A percentile compares a stretch with the other conserved stretches of the same genome.
Evolutionary conservation across 2,797 vertebrate species (phyloP).

Genomic region (Diplodus sargus): DNA sequence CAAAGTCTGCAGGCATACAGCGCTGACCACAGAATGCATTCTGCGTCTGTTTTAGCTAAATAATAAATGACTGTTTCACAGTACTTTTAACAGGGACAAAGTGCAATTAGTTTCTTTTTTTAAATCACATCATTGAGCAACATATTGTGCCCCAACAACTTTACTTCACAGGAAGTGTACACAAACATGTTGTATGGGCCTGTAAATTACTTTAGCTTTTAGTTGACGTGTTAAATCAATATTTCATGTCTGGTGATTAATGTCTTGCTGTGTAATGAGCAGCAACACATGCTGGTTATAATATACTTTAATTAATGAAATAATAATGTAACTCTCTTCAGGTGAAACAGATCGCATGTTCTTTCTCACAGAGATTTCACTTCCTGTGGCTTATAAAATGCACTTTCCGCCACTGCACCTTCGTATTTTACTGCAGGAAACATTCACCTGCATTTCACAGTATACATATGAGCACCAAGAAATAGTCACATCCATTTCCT

Average conservation of each 20-base stretch:
- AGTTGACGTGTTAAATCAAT: conserved; percentile 51
- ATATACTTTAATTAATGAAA: conserved; percentile 1
- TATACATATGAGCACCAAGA: conserved; percentile 24
- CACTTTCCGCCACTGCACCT: background rate
- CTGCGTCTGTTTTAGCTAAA: background rate
- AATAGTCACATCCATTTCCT: conserved; percentile 57
- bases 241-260: conserved; percentile 58
- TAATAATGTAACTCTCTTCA: conserved; percentile 18
- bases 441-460: too few relatives aligned
- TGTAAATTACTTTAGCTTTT: conserved; percentile 44
- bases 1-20: background rate
- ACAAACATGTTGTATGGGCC: conserved; percentile 19
- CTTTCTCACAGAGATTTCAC: background rate
- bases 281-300: conserved; percentile 21
- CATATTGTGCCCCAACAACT: conserved; percentile 15
- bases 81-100: conserved; percentile 3
- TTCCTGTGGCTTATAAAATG: conserved; percentile 21
- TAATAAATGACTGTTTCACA: conserved; percentile 21
- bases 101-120: background rate
- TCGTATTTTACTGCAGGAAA: background rate
- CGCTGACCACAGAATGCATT: background rate
- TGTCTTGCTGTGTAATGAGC: conserved; percentile 36
- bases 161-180: conserved; percentile 1
- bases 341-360: conserved; percentile 6
- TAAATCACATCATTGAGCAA: conserved; percentile 14